Conservation (phyloP, 2,797 vertebrate genomes). For the Xenops minutus region DNA sequence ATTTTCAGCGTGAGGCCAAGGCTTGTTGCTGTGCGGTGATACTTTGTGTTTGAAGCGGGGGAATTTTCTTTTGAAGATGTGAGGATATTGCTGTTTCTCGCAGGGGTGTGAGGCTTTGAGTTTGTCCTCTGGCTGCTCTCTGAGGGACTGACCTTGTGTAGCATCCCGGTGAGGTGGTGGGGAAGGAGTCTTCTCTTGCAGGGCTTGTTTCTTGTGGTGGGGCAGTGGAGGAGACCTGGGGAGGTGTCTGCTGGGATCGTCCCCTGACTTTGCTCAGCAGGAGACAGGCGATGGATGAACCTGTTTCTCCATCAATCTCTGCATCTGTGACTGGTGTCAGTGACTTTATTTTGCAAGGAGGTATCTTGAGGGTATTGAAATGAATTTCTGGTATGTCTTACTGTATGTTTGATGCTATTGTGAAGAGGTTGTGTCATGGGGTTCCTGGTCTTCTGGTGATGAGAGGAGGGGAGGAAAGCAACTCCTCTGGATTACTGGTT, state of each 20-base stretch:
- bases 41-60: neutral
- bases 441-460: neutral
- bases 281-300: neutral
- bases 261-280: neutral
- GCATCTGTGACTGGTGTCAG: neutral
- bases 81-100: neutral
- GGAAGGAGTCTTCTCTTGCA: neutral
- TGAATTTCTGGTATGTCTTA: neutral
- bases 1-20: neutral
- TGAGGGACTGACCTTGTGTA: neutral
- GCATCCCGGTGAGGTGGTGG: rapidly evolving
- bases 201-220: neutral
- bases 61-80: neutral
- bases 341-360: neutral
- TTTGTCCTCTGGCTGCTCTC: neutral
- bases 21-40: neutral
- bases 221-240: neutral
- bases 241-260: neutral
- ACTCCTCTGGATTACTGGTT: neutral
- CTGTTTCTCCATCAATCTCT: neutral
- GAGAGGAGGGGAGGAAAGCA: neutral
- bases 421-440: neutral
- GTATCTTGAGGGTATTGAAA: neutral
- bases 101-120: neutral
- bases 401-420: neutral